Conservation (phyloP, 2,888 invertebrate species). For the Noctua pronuba region DNA sequence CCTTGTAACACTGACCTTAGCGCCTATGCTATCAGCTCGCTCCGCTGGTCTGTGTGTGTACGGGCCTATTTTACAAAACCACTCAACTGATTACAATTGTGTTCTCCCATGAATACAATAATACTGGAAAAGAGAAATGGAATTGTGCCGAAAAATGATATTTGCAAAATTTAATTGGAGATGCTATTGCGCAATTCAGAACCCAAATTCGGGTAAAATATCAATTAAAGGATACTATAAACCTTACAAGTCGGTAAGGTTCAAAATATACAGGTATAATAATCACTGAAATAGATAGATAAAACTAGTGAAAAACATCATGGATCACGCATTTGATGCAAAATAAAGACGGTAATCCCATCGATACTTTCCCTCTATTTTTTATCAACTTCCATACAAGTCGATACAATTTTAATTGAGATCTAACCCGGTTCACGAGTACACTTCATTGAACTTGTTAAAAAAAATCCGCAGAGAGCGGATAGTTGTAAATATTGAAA, state of each 20-base stretch:
- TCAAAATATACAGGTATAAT: too few relatives aligned
- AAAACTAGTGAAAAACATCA: neutral
- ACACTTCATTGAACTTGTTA: slow-evolving; percentile 18
- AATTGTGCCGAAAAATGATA: neutral
- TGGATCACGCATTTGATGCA: neutral
- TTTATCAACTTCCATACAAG: neutral
- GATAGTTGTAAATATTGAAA: slow-evolving; percentile 69
- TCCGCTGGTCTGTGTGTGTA: slow-evolving; percentile 9
- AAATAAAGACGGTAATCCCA: neutral
- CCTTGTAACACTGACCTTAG: slow-evolving; percentile 63
- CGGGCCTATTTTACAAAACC: slow-evolving; percentile 42
- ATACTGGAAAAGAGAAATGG: slow-evolving; percentile 16
- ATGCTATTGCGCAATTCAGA: neutral
- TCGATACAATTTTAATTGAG: slow-evolving; percentile 7
- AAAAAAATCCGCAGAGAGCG: slow-evolving; percentile 30
- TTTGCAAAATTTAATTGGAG: neutral
- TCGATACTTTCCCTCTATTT: neutral
- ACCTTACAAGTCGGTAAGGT: neutral
- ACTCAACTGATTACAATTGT: slow-evolving; percentile 52
- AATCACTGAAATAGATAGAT: neutral
- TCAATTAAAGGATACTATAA: neutral
- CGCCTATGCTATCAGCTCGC: slow-evolving; percentile 37
- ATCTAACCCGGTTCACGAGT: slow-evolving; percentile 2
- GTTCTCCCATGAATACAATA: slow-evolving; percentile 14
- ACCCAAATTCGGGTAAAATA: neutral